Evolutionary conservation across 2,113 vertebrate species (phyloP).

Genomic region (Chauna torquata): DNA sequence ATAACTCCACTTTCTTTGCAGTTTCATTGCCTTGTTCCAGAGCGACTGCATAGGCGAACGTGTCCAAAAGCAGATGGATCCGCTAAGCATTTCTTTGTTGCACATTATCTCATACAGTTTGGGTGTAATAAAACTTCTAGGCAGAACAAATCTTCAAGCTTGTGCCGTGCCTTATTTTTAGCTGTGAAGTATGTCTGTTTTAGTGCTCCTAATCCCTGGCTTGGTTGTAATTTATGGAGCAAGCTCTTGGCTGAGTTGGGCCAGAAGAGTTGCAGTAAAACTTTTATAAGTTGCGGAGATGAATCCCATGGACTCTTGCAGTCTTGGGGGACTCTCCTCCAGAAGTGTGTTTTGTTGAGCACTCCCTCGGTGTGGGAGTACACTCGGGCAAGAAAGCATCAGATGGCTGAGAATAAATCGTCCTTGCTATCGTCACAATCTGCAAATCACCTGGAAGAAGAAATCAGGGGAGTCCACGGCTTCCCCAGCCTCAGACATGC

Average conservation of each 20-base stretch:
- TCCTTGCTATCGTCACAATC: neutral
- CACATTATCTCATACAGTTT: slow-evolving; percentile 69
- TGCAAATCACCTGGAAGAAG: neutral
- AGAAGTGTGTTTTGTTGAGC: slow-evolving; percentile 29
- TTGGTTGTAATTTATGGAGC: slow-evolving; percentile 68
- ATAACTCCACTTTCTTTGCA: neutral
- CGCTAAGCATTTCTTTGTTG: slow-evolving; percentile 30
- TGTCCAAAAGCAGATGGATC: slow-evolving; percentile 67
- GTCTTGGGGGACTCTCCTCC: neutral
- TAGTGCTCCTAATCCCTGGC: slow-evolving; percentile 68
- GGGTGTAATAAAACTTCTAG: slow-evolving; percentile 70
- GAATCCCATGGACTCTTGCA: slow-evolving; percentile 51
- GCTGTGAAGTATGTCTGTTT: slow-evolving; percentile 58
- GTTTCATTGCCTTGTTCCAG: slow-evolving; percentile 51
- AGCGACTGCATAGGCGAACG: neutral
- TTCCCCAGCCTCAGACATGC: neutral
- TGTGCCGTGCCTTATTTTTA: slow-evolving; percentile 65
- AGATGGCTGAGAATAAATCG: neutral
- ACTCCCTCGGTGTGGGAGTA: neutral
- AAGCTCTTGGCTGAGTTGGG: slow-evolving; percentile 16
- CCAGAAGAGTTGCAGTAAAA: slow-evolving; percentile 64
- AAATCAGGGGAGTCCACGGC: neutral
- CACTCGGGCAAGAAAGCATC: neutral
- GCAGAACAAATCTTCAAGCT: slow-evolving; percentile 66
- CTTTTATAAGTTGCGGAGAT: slow-evolving; percentile 63